phyloP scores from a whole-genome alignment of 2,888 invertebrate species.

The Bruchidius siliquastri region DNA sequence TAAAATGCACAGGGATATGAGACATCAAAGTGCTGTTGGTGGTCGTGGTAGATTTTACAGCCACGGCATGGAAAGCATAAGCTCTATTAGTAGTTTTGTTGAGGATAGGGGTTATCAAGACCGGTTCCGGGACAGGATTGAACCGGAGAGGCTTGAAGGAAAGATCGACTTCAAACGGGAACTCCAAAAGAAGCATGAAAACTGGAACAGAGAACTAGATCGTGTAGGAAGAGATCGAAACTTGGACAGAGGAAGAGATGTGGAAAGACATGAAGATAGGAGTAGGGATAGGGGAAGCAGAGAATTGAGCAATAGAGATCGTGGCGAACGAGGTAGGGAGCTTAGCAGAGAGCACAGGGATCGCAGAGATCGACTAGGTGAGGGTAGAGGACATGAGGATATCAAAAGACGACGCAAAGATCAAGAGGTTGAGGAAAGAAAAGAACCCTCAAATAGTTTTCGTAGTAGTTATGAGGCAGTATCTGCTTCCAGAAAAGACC shows the following conservation, averaged over 20 bases:
- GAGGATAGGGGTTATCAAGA: conserved; percentile 4
- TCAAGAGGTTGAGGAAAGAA: not conserved
- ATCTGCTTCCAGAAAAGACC: conserved; percentile 9
- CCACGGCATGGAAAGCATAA: conserved; percentile 8
- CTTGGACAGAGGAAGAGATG: not conserved
- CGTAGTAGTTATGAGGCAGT: conserved; percentile 16
- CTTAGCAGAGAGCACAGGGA: not conserved
- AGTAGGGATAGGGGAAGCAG: not conserved
- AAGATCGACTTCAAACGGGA: conserved; percentile 5
- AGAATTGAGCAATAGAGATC: not conserved
- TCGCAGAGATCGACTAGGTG: no score
- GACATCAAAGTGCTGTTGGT: not conserved
- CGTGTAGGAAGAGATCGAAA: not conserved
- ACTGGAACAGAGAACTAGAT: conserved; percentile 5
- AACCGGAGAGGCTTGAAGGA: not conserved
- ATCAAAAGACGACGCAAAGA: not conserved
- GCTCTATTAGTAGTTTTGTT: conserved; percentile 15
- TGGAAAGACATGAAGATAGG: not conserved
- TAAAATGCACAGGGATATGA: not conserved
- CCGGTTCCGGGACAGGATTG: conserved; percentile 1
- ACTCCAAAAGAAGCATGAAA: not conserved
- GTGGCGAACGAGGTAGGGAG: not conserved
- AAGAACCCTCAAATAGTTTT: conserved; percentile 1
- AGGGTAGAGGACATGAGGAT: conserved; percentile 13
- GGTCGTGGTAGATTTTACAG: not conserved